These are phyloP conservation scores for Lasiurus borealis DNA, from an alignment of 2,113 vertebrate species.

Conservation along the genomic window DNA sequence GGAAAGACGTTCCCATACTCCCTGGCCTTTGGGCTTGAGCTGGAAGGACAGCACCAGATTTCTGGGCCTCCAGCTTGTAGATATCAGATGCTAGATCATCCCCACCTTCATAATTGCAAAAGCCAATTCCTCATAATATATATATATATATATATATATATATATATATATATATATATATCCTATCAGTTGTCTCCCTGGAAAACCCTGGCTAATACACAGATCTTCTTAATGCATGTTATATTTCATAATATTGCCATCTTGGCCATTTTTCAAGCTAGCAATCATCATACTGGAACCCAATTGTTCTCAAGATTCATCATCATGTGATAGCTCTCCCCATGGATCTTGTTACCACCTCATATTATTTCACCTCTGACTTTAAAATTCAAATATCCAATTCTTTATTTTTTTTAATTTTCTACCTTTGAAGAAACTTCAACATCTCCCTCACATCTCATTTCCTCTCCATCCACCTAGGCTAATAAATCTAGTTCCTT, in stretches of 20 bases:
- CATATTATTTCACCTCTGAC: background rate
- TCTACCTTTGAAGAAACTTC: background rate
- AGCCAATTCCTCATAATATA: background rate
- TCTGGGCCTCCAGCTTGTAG: background rate
- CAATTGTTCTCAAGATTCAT: background rate
- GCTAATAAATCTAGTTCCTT: background rate
- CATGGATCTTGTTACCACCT: background rate
- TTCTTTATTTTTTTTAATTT: background rate
- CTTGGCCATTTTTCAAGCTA: background rate
- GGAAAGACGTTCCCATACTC: no score
- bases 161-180: background rate
- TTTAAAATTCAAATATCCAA: constrained; percentile 41
- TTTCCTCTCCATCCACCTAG: background rate
- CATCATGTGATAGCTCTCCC: background rate
- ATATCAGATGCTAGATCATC: background rate
- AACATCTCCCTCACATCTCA: background rate
- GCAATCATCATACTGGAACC: background rate
- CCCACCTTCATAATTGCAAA: background rate
- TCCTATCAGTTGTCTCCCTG: background rate
- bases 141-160: background rate
- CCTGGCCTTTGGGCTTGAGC: background rate
- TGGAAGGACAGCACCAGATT: background rate
- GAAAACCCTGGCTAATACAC: background rate
- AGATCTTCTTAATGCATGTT: background rate
- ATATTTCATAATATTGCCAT: background rate